A percentile compares a stretch with the other conserved stretches of the same genome.
Evolutionary conservation across 2,113 vertebrate species (phyloP).

Genomic region (Triplophysa tibetana): DNA sequence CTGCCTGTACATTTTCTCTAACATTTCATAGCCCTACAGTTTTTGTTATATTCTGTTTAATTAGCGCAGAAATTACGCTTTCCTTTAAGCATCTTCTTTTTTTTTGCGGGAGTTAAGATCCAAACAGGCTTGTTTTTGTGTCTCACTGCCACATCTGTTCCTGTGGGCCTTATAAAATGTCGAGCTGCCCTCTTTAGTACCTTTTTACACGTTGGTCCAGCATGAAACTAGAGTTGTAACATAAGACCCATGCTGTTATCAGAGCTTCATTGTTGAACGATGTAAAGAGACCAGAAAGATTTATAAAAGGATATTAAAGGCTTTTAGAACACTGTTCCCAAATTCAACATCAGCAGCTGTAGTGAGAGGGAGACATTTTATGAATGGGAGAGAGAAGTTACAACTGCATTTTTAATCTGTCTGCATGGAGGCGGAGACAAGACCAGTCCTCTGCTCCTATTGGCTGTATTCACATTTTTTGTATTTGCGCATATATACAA

Average conservation of each 20-base stretch:
- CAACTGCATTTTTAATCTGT: background rate
- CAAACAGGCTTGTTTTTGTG: background rate
- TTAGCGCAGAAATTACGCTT: too few species aligned
- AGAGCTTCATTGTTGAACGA: slow-evolving; percentile 14
- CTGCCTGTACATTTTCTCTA: too few species aligned
- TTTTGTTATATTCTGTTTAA: too few species aligned
- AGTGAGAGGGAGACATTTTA: slow-evolving; percentile 53
- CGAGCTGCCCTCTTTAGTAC: background rate
- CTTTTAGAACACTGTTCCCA: slow-evolving; percentile 27
- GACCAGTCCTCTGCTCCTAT: background rate
- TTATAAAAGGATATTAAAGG: slow-evolving; percentile 19
- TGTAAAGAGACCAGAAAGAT: background rate
- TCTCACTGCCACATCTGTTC: slow-evolving; percentile 23
- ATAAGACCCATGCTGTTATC: slow-evolving; percentile 27
- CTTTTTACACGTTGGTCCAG: slow-evolving; percentile 14
- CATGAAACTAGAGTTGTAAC: slow-evolving; percentile 26
- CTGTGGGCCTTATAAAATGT: slow-evolving; percentile 22
- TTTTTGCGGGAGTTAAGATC: background rate
- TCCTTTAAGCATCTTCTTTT: background rate
- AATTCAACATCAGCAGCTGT: slow-evolving; percentile 44
- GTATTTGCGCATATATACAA: background rate
- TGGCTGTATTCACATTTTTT: background rate
- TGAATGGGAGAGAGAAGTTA: slow-evolving; percentile 46
- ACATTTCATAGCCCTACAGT: too few species aligned
- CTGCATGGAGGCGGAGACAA: background rate